These are phyloP conservation scores for Episyrphus balteatus DNA, from an alignment of 1,140 invertebrate species.

Conservation along the genomic window DNA sequence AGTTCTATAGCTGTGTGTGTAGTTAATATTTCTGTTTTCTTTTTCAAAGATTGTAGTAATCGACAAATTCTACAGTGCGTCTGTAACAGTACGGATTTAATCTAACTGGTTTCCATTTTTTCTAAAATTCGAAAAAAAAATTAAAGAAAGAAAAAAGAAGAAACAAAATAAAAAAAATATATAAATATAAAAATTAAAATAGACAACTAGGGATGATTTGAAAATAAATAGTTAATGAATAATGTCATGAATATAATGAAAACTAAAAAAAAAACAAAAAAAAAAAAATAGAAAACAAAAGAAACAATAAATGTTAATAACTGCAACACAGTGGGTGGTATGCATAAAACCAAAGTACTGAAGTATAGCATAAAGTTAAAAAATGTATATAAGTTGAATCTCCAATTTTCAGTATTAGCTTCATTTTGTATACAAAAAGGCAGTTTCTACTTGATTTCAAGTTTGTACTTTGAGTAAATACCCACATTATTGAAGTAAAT, in stretches of 20 bases:
- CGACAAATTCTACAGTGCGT: conserved; percentile 34
- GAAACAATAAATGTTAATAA: neutral
- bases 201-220: neutral
- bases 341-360: conserved; percentile 9
- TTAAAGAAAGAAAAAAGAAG: conserved; percentile 11
- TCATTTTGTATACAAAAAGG: too few relatives aligned
- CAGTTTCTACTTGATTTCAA: too few relatives aligned
- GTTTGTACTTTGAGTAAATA: too few relatives aligned
- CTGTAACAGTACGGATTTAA: conserved; percentile 36
- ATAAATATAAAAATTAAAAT: conserved; percentile 6
- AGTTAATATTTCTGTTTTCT: too few relatives aligned
- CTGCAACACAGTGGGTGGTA: conserved; percentile 1
- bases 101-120: conserved; percentile 36
- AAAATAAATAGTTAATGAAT: neutral
- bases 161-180: conserved; percentile 14
- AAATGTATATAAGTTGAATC: too few relatives aligned
- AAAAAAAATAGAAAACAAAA: conserved; percentile 10
- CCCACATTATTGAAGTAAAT: too few relatives aligned
- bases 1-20: too few relatives aligned
- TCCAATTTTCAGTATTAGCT: too few relatives aligned
- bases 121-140: conserved; percentile 27
- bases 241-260: conserved; percentile 5
- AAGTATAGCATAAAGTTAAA: too few relatives aligned
- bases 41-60: conserved; percentile 32
- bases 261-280: conserved; percentile 28